Evolutionary conservation across 1,140 invertebrate genomes (phyloP).

Genomic region (Triops cancriformis): DNA sequence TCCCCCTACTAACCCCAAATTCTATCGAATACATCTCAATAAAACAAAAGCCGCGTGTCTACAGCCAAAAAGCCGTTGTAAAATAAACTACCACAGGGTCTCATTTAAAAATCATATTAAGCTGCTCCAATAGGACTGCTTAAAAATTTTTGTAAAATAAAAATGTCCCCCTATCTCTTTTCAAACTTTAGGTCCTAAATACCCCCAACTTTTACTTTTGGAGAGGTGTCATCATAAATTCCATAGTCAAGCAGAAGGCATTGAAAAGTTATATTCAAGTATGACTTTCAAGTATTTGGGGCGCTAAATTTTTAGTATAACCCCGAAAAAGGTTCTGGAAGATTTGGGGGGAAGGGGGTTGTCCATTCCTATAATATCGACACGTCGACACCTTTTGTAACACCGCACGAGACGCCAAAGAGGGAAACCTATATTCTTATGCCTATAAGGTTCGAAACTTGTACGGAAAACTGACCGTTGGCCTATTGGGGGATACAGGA

Average conservation of each 20-base stretch:
- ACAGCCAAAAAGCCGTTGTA: background rate
- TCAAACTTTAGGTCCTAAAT: background rate
- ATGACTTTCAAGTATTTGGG: background rate
- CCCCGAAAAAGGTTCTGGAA: background rate
- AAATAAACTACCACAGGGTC: background rate
- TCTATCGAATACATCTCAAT: background rate
- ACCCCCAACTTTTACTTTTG: background rate
- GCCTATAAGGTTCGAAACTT: background rate
- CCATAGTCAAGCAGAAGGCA: background rate
- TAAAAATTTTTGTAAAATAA: background rate
- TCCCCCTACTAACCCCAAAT: background rate
- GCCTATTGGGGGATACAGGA: background rate
- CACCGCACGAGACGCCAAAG: background rate
- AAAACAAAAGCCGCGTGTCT: background rate
- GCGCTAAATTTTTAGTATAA: background rate
- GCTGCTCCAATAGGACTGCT: background rate
- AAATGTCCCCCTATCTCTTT: background rate
- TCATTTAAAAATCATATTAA: background rate
- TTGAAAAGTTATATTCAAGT: background rate
- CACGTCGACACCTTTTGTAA: constrained; percentile 2
- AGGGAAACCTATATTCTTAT: background rate
- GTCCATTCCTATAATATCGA: background rate
- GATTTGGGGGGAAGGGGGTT: too few species aligned
- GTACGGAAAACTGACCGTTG: background rate
- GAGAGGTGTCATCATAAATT: background rate